A percentile compares a stretch with the other conserved stretches of the same genome.
Evolutionary conservation across 2,888 invertebrate genomes (phyloP).

Genomic region (Yponomeuta sedellus): DNA sequence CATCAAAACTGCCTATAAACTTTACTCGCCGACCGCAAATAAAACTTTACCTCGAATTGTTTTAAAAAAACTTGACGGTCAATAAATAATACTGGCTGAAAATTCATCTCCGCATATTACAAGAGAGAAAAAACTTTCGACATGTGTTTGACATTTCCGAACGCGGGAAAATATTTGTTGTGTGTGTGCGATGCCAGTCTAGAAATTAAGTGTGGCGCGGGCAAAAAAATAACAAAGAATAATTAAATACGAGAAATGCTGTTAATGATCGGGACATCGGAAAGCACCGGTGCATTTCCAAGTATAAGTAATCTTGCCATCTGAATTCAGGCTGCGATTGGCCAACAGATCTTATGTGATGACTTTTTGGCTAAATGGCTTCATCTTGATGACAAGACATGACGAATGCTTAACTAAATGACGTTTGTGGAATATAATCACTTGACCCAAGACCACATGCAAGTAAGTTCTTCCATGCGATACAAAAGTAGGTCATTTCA

Average conservation of each 20-base stretch:
- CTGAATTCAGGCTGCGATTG: slow-evolving; percentile 65
- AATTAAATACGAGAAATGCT: slow-evolving; percentile 64
- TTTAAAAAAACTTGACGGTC: slow-evolving; percentile 25
- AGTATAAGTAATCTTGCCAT: slow-evolving; percentile 68
- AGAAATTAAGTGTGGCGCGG: slow-evolving; percentile 27
- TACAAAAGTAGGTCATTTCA: neutral
- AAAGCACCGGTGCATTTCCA: slow-evolving; percentile 60
- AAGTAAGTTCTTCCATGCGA: neutral
- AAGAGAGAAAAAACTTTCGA: neutral
- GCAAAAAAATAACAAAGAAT: slow-evolving; percentile 33
- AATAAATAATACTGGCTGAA: slow-evolving; percentile 6
- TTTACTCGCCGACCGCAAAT: slow-evolving; percentile 67
- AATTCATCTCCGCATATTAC: neutral
- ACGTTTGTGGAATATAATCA: slow-evolving; percentile 15
- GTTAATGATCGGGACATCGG: slow-evolving; percentile 60
- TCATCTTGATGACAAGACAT: slow-evolving; percentile 40
- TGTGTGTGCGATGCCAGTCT: slow-evolving; percentile 23
- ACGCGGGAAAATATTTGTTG: slow-evolving; percentile 11
- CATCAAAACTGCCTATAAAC: slow-evolving; percentile 18
- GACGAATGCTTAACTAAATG: slow-evolving; percentile 10
- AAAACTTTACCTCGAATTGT: slow-evolving; percentile 46
- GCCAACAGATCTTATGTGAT: slow-evolving; percentile 37
- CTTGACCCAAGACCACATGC: slow-evolving; percentile 6
- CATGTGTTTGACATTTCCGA: slow-evolving; percentile 1
- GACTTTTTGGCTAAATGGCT: slow-evolving; percentile 70